Evolutionary conservation across 2,888 invertebrate species (phyloP), one percentile per base, ranked within the genome.

Genomic region (Onchidella celtica): DNA sequence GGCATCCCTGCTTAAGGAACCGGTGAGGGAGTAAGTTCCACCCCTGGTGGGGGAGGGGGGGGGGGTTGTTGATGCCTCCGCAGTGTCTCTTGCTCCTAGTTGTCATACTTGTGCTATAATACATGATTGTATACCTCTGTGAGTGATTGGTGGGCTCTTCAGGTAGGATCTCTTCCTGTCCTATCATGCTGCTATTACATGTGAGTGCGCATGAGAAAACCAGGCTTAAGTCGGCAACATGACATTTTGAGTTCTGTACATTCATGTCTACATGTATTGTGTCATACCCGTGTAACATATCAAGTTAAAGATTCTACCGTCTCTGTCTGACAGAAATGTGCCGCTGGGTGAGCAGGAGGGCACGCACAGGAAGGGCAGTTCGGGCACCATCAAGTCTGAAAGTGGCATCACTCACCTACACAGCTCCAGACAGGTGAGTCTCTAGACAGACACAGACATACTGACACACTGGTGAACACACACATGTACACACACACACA

Each of bases 401-500:
- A 83, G 85, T 24, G 84, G 83, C 14, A 73, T 83, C 70, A 68
- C 83, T 59, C 84, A 83, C 14, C 79, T 95, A 86, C 95, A 96
- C 81, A 97, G 97, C 94, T 97, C 97, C 76, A 96, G 97, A 92
- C 95, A 99, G 84, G 98, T 98, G 93, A 59, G 63, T n/a, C n/a
- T n/a, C n/a, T n/a, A n/a, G n/a, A n/a, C n/a, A n/a, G n/a, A 11
- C 47, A 47, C 47, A 47, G 9, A 47, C 47, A 47, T 17, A 47
- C 47, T 11, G 9, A 47, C 47, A 47, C 47, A 47, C 47, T 11
- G 9, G 17, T 17, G 17, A 6, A 47, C 47, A 47, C 47, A 47
- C 47, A 47, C 47, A 47, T 17, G 17, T 17, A 47, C 47, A 47
- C 47, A 47, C 47, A 47, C 47, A 47, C 47, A 47, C 47, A 47